These are phyloP conservation scores for Epinephelus lanceolatus DNA, from an alignment of 2,113 vertebrate genomes.

Conservation along the genomic window DNA sequence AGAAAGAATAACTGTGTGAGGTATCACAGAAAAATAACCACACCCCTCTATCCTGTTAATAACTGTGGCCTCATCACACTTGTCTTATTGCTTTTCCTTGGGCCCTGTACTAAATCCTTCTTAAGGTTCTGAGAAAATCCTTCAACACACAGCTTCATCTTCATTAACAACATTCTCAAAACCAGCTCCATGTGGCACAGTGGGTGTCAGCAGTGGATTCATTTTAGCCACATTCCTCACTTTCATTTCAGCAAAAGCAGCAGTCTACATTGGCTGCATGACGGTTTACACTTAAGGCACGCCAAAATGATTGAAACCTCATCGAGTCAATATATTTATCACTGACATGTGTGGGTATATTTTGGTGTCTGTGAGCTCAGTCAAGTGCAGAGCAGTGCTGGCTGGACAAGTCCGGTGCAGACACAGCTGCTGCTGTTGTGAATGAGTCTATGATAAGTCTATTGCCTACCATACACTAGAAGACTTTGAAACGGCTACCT, in stretches of 20 bases:
- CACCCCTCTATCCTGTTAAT: background rate
- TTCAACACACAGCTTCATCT: constrained; percentile 25
- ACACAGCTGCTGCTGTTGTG: background rate
- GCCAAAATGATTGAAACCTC: background rate
- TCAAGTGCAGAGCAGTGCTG: background rate
- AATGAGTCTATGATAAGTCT: background rate
- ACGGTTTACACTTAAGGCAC: no score
- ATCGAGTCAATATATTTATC: background rate
- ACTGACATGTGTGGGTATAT: background rate
- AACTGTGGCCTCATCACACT: background rate
- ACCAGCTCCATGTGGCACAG: background rate
- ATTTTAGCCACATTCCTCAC: background rate
- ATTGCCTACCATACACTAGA: no score
- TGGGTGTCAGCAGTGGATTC: background rate
- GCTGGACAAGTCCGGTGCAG: background rate
- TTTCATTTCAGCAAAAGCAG: background rate
- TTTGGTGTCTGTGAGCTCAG: background rate
- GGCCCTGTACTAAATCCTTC: constrained; percentile 25
- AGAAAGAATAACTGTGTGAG: background rate
- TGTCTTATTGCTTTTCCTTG: background rate
- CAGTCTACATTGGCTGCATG: background rate
- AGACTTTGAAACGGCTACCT: no score
- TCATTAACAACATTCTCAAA: constrained; percentile 32
- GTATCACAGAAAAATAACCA: background rate
- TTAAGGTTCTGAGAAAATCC: constrained; percentile 26